Evolutionary conservation across 1,140 invertebrate species (phyloP), one percentile per base, ranked within the genome.

Genomic region (Aphidius ervi): DNA sequence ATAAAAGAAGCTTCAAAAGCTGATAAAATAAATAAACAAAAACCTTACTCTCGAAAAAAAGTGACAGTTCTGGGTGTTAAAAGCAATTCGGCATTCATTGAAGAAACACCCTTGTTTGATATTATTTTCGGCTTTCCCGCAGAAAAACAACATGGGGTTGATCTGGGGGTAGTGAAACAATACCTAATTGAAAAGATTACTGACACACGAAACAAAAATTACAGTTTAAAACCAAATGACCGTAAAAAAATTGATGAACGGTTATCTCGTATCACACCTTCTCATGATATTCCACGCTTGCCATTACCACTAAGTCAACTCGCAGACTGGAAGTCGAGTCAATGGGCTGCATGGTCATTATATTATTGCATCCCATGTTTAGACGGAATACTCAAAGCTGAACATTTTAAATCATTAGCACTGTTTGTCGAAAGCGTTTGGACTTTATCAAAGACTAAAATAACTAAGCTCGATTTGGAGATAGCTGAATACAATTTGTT

Each of bases 91-190:
- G n/a, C 37, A 39, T 48, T 58, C 4, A n/a, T 4, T 49, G 42
- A 43, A 9, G 9, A n/a, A 5, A 4, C 39, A 6, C 43, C 46
- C 2, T 45, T 61, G 45, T 68, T 68, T 16, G 65, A 68, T 53
- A 63, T 48, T n/a, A 50, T 68, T 8, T 66, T 65, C 60, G 63
- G 62, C 1, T 68, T 61, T 23, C 58, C 63, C 50, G 20, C 54
- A 1, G 65, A 68, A 9, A 65, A 66, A 23, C 55, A 65, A 62
- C 62, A 67, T 43, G 48, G 31, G 20, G 23, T 64, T 6, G 58
- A 64, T 39, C 47, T 68, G 5, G 64, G 66, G 6, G 64, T 64
- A 20, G 37, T 56, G n/a, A 45, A 53, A 23, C 59, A 63, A 10
- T 16, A 61, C 5, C 57, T 42, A 47, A 54, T 46, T 23, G 8